Base-by-base conservation (phyloP, 2,797 vertebrate genomes). In the Epinephelus malabaricus region DNA sequence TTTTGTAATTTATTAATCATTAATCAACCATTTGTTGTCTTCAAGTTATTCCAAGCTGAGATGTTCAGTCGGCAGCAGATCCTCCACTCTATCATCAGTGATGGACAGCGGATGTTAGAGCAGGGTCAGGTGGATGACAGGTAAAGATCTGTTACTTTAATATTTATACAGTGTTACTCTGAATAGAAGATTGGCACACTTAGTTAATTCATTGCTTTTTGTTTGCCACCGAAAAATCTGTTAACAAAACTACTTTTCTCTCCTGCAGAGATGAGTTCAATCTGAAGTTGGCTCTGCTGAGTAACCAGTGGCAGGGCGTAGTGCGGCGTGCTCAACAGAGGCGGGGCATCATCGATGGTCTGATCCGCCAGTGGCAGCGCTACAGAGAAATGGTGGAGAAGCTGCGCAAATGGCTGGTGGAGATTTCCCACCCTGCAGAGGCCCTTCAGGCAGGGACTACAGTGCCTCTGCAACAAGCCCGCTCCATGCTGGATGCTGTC, bases 21-120 rank as follows among this genome's bases (percentile, higher is more conserved):
- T 54, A 3, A 46, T 34, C 0, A 49, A n/a, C 1, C 23, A 11
- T 89, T 51, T 92, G 50, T 80, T 88, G 14, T 86, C 19, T 86
- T 78, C 38, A 78, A 99, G 98, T 94, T 99, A 76, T 99, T 99
- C 92, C 98, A 99, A 90, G 96, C 97, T 0, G 98, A 99, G 95
- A 99, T 99, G 97, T 99, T 99, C 93, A 99, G 98, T 83, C 96
- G 97, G 49, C 98, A 99, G 88, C 98, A 99, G 95, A 97, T 99
- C 92, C 96, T 99, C 46, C 97, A 98, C 93, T 98, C 98, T 0
- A 98, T 99, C 82, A 98, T 99, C 91, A 94, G 92, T 83, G 97
- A 99, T 71, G 98, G 98, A 45, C 98, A 99, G 76, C 95, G 86
- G 83, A 97, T 99, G 87, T 91, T 99, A 70, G 97, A 99, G 91